Base-by-base conservation (phyloP, 2,797 vertebrate genomes). In the Emydoidea blandingii region DNA sequence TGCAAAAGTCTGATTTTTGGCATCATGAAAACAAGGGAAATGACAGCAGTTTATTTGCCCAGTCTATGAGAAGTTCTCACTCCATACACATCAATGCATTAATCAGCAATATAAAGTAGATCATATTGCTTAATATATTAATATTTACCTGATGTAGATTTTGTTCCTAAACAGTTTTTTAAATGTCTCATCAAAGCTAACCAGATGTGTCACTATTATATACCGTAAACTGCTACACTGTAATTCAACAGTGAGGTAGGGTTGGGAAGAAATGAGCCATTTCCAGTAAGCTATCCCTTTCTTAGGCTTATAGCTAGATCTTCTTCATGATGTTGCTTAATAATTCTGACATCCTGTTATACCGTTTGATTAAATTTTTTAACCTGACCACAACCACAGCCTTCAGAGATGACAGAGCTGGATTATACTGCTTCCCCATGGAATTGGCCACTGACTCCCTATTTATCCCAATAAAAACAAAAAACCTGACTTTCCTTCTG, bases 131-230 rank as follows among this genome's bases (percentile, higher is more conserved):
- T 87, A 96, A 95, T 97, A 95, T 97, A 97, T 96, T 97, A 97
- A 96, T 97, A 96, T 97, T 97, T 97, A 96, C 96, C 85, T 95
- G 94, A 95, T 81, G 92, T 92, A 94, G 95, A 85, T 76, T 76
- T 92, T 90, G 94, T 93, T 88, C 91, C 96, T 94, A 86, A 94
- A 95, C 47, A 91, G n/a, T 91, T 88, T 54, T n/a, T 53, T 72
- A 91, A 92, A 88, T 72, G 87, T 11, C 91, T 96, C 95, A 86
- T 93, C 88, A 31, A 72, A 59, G 79, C 92, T 97, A 96, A 96
- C 76, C 96, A 94, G 97, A 78, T 92, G 53, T 86, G 78, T 93
- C 95, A 86, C 87, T 81, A 88, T 83, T 54, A 27, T 94, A 95
- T 97, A 95, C 93, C 72, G 80, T 81, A 89, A 87, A 80, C 59